Evolutionary conservation across 2,888 invertebrate genomes (phyloP), one percentile per base, ranked within the genome.

Genomic region (Chorisops tibialis): DNA sequence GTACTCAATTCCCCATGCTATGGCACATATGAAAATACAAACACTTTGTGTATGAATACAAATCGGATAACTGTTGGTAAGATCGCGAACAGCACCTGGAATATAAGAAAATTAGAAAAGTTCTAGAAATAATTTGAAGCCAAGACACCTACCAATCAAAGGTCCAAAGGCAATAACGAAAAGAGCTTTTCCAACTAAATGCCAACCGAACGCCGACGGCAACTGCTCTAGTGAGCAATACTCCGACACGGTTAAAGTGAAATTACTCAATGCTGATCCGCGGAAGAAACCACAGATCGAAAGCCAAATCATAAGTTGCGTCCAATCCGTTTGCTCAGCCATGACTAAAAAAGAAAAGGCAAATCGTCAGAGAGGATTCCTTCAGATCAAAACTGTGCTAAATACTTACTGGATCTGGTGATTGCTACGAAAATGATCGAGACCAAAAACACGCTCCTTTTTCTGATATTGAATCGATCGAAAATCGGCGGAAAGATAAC

Each of bases 251-350:
- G 87, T 87, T 6, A 89, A 82, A 35, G 88, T 88, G 72, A 89
- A 86, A 77, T 89, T 89, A 68, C 88, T 88, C 48, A 91, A 80
- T 14, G 89, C 87, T 71, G 88, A 86, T 62, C 91, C 90, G 62
- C 90, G 81, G 75, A 89, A 84, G 79, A 91, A 90, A 14, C 91
- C 91, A 73, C 87, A 87, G 60, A 90, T 84, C 0, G 88, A 85
- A 64, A 89, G 77, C 84, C 87, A 86, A 4, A 85, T 69, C 82
- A 88, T 83, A 9, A 91, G 79, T 39, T 82, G 81, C 6, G 82
- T 81, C 82, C 87, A 88, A 41, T 87, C 86, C 0, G 83, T 83
- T 77, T 88, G 89, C 71, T 87, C 84, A 0, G 89, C 89, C 74
- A 90, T 78, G 49, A 87, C 90, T 90, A 79, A 4, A 79, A 80